Conservation (phyloP, 2,888 invertebrate species). For the Papilio gigon region DNA sequence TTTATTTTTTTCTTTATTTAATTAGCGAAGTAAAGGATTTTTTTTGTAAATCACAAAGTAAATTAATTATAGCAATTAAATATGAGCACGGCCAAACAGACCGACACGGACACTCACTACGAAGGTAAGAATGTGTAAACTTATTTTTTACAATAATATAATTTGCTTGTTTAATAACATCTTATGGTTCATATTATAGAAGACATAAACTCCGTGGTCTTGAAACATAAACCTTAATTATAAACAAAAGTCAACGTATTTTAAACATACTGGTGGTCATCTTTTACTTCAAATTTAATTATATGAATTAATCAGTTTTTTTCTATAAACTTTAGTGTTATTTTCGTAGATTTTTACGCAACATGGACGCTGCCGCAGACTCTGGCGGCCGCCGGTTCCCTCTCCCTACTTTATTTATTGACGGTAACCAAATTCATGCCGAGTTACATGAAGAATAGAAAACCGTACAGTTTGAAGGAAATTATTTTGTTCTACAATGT, state of each 20-base stretch:
- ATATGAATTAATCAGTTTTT: no score
- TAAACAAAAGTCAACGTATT: no score
- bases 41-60: not conserved
- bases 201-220: no score
- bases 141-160: not conserved
- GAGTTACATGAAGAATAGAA: slow-evolving; percentile 1
- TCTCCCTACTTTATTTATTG: not conserved
- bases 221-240: no score
- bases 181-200: no score
- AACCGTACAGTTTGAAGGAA: slow-evolving; percentile 1
- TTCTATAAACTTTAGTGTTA: not conserved
- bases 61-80: no score
- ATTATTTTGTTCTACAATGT: not conserved
- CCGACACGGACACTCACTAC: not conserved
- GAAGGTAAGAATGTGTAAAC: not conserved
- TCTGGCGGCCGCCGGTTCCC: not conserved
- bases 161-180: no score
- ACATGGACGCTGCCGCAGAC: not conserved
- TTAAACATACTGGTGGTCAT: no score
- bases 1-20: not conserved
- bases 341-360: not conserved
- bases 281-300: no score
- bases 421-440: not conserved
- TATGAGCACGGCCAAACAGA: not conserved
- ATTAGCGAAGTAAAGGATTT: not conserved